Percentiles rank a stretch among this genome's conserved stretches.
Conservation (phyloP, 2,797 vertebrate genomes). For the Siniperca scherzeri region DNA sequence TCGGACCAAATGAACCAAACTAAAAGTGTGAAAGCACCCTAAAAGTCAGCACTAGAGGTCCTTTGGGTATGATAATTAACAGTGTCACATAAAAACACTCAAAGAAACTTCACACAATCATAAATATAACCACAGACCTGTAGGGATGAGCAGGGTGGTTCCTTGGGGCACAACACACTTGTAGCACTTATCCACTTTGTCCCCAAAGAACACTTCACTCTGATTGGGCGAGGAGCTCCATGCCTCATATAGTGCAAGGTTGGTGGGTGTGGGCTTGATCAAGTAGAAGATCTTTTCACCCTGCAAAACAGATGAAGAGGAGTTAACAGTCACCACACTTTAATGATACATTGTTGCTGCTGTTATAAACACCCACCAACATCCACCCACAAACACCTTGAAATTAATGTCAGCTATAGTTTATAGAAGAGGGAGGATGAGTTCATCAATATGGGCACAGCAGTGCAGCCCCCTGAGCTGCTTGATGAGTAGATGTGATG, state of each 20-base stretch:
- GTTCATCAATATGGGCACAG: not conserved
- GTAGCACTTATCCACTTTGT: slow-evolving; percentile 98
- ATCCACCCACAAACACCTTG: not conserved
- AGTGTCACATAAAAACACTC: not conserved
- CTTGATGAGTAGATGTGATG: slow-evolving; percentile 30
- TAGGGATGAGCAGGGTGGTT: slow-evolving; percentile 98
- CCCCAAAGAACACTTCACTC: slow-evolving; percentile 98
- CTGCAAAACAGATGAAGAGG: slow-evolving; percentile 76
- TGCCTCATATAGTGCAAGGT: slow-evolving; percentile 97
- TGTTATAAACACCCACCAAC: not conserved
- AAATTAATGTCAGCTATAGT: slow-evolving; percentile 25
- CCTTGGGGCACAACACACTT: slow-evolving; percentile 96
- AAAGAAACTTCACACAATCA: not conserved
- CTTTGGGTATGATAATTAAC: not conserved
- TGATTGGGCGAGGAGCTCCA: slow-evolving; percentile 99
- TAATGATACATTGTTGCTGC: slow-evolving; percentile 3
- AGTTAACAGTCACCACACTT: not conserved
- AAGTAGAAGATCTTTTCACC: slow-evolving; percentile 99
- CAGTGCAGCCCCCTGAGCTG: slow-evolving; percentile 11
- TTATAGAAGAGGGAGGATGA: not conserved
- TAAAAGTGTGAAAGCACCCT: not conserved
- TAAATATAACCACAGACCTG: slow-evolving; percentile 85
- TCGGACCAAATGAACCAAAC: not conserved
- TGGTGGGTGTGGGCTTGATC: slow-evolving; percentile 95
- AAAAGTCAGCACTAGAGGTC: not conserved